These are phyloP conservation scores for Megamerina dolium DNA, from an alignment of 2,888 invertebrate species.

Conservation along the genomic window DNA sequence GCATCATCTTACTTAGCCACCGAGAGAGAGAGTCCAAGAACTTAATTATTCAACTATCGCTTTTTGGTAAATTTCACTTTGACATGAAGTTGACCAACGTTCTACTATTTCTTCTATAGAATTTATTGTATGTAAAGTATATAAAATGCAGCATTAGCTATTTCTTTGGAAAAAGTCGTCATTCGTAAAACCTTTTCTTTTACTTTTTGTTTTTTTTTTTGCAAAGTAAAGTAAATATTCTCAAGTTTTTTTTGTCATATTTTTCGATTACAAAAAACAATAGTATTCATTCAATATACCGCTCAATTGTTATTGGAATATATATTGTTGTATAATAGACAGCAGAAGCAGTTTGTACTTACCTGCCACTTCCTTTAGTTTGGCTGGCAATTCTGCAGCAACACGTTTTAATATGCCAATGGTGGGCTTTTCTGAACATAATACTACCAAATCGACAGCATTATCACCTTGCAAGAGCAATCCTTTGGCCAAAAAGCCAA, in stretches of 20 bases:
- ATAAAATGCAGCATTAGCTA: constrained; percentile 31
- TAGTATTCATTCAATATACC: constrained; percentile 5
- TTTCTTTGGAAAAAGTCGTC: constrained; percentile 46
- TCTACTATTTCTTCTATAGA: too few relatives aligned
- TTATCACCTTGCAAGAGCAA: constrained; percentile 84
- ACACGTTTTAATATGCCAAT: constrained; percentile 79
- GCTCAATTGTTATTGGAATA: not conserved
- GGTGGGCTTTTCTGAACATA: constrained; percentile 93
- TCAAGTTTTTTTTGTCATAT: not conserved
- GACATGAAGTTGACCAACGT: constrained; percentile 35
- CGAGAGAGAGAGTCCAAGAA: constrained; percentile 1
- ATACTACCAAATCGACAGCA: constrained; percentile 84
- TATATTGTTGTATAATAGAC: not conserved
- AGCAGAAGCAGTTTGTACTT: constrained; percentile 46
- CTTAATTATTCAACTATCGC: too few relatives aligned
- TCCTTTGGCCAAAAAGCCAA: constrained; percentile 82
- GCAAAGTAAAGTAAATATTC: not conserved
- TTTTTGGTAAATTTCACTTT: constrained; percentile 30
- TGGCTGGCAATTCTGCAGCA: constrained; percentile 73
- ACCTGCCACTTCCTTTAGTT: constrained; percentile 66
- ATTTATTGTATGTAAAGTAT: too few relatives aligned
- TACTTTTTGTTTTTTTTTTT: too few relatives aligned
- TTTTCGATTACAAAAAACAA: too few relatives aligned
- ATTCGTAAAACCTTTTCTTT: too few relatives aligned
- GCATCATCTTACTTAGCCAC: constrained; percentile 1